Percentiles rank a stretch among this genome's conserved stretches.
phyloP scores from a whole-genome alignment of 2,888 invertebrate genomes.

The Ctena decussata region DNA sequence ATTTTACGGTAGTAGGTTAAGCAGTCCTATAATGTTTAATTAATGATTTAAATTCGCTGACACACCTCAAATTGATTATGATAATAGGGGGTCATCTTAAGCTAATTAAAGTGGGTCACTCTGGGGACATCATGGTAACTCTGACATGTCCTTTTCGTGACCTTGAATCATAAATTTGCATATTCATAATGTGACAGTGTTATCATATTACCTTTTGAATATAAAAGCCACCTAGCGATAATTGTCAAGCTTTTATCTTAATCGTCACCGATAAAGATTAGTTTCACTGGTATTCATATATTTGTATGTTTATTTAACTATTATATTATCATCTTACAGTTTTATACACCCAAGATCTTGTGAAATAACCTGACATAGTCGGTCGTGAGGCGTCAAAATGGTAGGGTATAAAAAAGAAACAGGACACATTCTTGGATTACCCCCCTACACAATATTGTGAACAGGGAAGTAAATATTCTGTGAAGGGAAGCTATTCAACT shows the following conservation, averaged over 20 bases:
- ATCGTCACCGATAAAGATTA: neutral
- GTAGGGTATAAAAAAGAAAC: no score
- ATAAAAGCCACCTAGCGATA: neutral
- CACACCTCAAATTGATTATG: neutral
- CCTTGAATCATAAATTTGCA: neutral
- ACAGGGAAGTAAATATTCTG: no score
- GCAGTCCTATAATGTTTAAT: no score
- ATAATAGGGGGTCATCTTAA: neutral
- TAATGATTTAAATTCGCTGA: neutral
- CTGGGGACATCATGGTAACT: neutral
- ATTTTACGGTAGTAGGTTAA: neutral
- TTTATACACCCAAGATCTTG: neutral
- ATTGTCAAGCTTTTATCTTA: constrained; percentile 1
- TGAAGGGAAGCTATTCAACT: no score
- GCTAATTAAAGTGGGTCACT: neutral
- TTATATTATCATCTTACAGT: neutral
- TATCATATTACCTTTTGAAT: neutral
- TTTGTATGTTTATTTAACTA: neutral
- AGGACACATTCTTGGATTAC: no score
- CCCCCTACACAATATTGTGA: no score
- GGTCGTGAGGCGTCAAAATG: no score
- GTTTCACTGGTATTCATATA: neutral
- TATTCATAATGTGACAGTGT: neutral
- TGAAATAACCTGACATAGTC: neutral
- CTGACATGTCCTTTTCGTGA: neutral